phyloP scores from a whole-genome alignment of 2,888 invertebrate genomes.

The Meganola albula region DNA sequence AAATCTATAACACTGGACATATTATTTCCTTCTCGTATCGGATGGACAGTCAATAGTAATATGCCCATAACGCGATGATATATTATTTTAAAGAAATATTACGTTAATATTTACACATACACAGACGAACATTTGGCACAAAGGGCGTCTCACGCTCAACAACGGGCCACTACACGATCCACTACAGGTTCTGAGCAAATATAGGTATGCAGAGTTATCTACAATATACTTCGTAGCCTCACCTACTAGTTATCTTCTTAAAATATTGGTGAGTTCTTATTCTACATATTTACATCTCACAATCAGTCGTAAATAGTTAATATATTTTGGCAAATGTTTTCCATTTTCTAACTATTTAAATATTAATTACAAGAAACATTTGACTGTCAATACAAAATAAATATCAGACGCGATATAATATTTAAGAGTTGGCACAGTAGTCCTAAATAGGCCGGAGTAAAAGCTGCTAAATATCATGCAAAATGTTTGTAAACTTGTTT shows the following conservation, averaged over 20 bases:
- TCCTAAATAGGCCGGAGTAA: conserved; percentile 68
- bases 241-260: conserved; percentile 54
- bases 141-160: conserved; percentile 64
- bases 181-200: conserved; percentile 74
- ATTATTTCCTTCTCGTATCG: too few relatives aligned
- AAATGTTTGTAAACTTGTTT: conserved; percentile 52
- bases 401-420: conserved; percentile 46
- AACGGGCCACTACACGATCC: conserved; percentile 46
- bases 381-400: conserved; percentile 37
- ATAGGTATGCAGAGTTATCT: conserved; percentile 73
- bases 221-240: conserved; percentile 58
- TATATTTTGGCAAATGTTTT: conserved; percentile 70
- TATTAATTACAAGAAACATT: conserved; percentile 36
- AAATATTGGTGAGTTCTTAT: conserved; percentile 67
- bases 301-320: conserved; percentile 72
- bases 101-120: conserved; percentile 54
- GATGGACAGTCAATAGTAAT: too few relatives aligned
- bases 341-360: conserved; percentile 43
- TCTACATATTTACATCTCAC: conserved; percentile 74
- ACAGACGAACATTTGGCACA: conserved; percentile 69
- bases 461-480: conserved; percentile 58
- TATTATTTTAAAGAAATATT: conserved; percentile 42
- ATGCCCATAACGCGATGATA: too few relatives aligned
- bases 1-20: too few relatives aligned
- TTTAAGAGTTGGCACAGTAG: conserved; percentile 58